Evolutionary conservation across 2,797 vertebrate genomes (phyloP).

Genomic region (Menidia menidia): DNA sequence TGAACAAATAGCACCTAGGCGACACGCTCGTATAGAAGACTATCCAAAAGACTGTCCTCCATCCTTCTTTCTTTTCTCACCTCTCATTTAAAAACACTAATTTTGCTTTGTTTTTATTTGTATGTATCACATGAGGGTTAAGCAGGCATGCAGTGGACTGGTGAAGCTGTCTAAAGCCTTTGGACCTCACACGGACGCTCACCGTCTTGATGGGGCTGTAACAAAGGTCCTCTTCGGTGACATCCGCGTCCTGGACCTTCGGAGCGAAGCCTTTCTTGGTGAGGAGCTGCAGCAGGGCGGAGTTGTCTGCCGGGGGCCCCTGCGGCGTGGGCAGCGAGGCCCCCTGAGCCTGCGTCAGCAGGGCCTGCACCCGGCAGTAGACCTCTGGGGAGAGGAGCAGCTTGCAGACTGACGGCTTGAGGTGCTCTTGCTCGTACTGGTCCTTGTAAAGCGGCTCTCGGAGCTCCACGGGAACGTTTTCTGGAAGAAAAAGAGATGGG

Average conservation of each 20-base stretch:
- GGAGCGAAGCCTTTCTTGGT: constrained; percentile 81
- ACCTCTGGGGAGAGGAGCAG: constrained; percentile 87
- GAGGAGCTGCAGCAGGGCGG: constrained; percentile 85
- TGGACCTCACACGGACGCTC: constrained; percentile 14
- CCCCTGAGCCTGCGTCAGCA: constrained; percentile 68
- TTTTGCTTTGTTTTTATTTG: too few relatives aligned
- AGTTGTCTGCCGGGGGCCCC: constrained; percentile 73
- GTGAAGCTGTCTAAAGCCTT: too few relatives aligned
- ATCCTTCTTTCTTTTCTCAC: too few relatives aligned
- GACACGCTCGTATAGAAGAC: too few relatives aligned
- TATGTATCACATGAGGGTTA: too few relatives aligned
- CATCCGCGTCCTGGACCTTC: constrained; percentile 76
- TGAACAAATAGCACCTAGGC: too few relatives aligned
- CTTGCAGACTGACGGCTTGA: constrained; percentile 85
- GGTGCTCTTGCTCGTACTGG: constrained; percentile 88
- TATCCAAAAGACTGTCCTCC: too few relatives aligned
- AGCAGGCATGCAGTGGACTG: too few relatives aligned
- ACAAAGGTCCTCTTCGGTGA: constrained; percentile 85
- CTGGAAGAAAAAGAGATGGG: constrained; percentile 54
- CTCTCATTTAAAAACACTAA: too few relatives aligned
- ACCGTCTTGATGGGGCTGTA: constrained; percentile 88
- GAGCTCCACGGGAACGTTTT: constrained; percentile 86
- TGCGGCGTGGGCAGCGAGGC: constrained; percentile 39
- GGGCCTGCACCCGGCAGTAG: constrained; percentile 86
- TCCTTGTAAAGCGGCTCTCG: constrained; percentile 87